Evolutionary conservation across 1,140 invertebrate genomes (phyloP), one percentile per base, ranked within the genome.

Genomic region (Trichonephila inaurata): DNA sequence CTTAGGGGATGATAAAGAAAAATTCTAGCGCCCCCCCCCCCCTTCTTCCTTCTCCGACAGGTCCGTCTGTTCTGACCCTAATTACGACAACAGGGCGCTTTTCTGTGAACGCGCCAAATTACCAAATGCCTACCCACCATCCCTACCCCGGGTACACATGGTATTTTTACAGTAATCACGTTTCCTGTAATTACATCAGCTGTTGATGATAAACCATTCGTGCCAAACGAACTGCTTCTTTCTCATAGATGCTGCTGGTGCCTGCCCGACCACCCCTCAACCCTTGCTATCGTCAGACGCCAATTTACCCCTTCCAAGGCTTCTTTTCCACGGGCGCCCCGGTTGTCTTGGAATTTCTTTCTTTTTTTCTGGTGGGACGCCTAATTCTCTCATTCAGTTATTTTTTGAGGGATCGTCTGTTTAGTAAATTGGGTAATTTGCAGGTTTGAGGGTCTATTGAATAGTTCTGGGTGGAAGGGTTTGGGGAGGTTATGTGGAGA

Each of bases 101-200:
- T 77, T 69, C 83, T 77, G 40, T 60, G 51, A 81, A 60, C 89
- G 72, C 77, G 40, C 82, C 64, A 92, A 92, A 92, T 92, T 92
- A 92, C 83, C 64, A 51, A 89, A 72, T 62, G 66, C 40, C 69
- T 28, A 66, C 64, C 69, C 61, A 24, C 66, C 62, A 7, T n/a
- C 44, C 89, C 44, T n/a, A 10, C 44, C 83, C 91, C 62, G 62
- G 91, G 85, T 87, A 92, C 64, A 87, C 91, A 87, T 87, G 91
- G 91, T 92, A 92, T 92, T 92, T 92, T 92, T 92, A 92, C 91
- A 72, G 91, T 92, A 92, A 92, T 92, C 91, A 92, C 91, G 91
- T 92, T 92, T 85, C 91, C 81, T 92, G 91, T 92, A 92, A 92
- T 92, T 92, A 92, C 91, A 92, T 92, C 91, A 92, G 91, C 91